Base-by-base conservation (phyloP, 2,797 vertebrate genomes). In the Kryptopterus vitreolus region DNA sequence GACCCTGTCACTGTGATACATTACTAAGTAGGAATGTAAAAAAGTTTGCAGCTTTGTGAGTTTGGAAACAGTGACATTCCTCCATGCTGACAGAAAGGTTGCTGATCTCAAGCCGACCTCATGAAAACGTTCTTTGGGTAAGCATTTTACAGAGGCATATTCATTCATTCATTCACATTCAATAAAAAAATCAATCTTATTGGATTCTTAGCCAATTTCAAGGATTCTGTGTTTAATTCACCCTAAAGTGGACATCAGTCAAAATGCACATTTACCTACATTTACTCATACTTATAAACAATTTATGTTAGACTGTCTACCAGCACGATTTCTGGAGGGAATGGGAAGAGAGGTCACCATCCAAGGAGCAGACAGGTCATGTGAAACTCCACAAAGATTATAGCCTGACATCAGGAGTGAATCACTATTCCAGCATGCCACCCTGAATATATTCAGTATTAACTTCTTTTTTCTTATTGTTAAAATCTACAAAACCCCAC, bases 1-100 rank as follows among this genome's bases (percentile, higher is more conserved):
- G 83, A 83, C 78, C 68, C 35, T 86, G 81, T 82, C 85, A 83
- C n/a, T 52, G 70, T 80, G 82, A 86, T 85, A 81, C 77, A 83
- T 83, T 80, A 86, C 73, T 82, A 76, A 78, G 63, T 58, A 69
- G 43, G 70, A 61, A 66, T 74, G 71, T 48, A 79, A 77, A 72
- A 78, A 82, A 77, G 62, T 82, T 82, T 70, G 66, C 8, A 11
- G 74, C 31, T 75, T 80, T 78, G 70, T 53, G 81, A 81, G 53
- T 86, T 81, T 76, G 26, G 35, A 63, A 83, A 46, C 24, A 62
- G 5, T 76, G 50, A 78, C 79, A 78, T 63, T 81, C 81, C 53
- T 50, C 48, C 29, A 71, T 76, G 33, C 33, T 58, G 13, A 18
- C 4, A 43, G 26, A 43, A 26, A 26, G 18, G 26, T 48, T 50